Evolutionary conservation across 2,113 vertebrate genomes (phyloP), one percentile per base, ranked within the genome.

Genomic region (Tetrax tetrax): DNA sequence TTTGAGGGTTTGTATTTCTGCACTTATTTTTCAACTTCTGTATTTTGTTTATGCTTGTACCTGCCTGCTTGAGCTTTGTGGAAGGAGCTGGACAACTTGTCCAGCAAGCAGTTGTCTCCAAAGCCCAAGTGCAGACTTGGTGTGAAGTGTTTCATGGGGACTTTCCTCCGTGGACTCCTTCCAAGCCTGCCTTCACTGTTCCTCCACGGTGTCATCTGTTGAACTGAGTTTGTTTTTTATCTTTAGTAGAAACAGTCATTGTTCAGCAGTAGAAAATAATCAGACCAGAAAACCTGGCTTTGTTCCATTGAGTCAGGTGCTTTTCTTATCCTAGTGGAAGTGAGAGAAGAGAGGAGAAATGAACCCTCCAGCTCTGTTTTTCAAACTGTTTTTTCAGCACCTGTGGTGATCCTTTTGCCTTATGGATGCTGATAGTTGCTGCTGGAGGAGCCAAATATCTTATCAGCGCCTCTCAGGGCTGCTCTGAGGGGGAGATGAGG

Each of bases 391-490:
- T 79, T 95, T 87, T 85, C 54, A 45, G 17, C 6, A 3, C 45
- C 59, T 65, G 31, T 51, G 70, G 57, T 78, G 22, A 29, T 45
- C 37, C 10, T 89, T 89, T 78, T 76, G 53, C 70, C 24, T 79
- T 88, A 37, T 14, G 75, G 65, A 56, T 86, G 48, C 61, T 88
- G 66, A 83, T 61, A 94, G 85, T 4, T 4, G 2, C 24, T 77
- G 66, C 82, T 69, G 75, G 59, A 85, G 75, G 35, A 88, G 63
- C 3, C 61, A 85, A 90, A 53, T 2, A 0, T 45, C 70, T 95
- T 94, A 90, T 92, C 90, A 38, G 48, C 18, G 38, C 59, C 31
- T 90, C 61, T 72, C 85, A 90, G 87, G 72, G 71, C 68, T 86
- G 27, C 38, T 61, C 23, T 60, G 48, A 68, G 54, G 38, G 57